Conservation (phyloP, 2,797 vertebrate species). For the Gobionotothen gibberifrons region DNA sequence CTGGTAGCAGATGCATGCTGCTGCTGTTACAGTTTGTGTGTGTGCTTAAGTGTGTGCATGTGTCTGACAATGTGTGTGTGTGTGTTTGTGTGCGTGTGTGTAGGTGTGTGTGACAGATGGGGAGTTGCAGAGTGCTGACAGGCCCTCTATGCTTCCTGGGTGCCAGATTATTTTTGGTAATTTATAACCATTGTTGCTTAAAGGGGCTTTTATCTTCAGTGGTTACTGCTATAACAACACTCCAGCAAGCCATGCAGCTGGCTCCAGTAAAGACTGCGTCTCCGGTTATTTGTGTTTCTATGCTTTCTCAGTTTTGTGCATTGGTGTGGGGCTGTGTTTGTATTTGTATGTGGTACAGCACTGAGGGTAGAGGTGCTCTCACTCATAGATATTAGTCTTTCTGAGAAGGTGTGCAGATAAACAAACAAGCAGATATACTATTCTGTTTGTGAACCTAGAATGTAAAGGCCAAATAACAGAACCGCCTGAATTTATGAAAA, state of each 20-base stretch:
- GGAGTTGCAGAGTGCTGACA: constrained; percentile 80
- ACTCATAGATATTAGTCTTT: constrained; percentile 42
- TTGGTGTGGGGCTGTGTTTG: constrained; percentile 29
- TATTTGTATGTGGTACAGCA: constrained; percentile 27
- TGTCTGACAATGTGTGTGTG: constrained; percentile 21
- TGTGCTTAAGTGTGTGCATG: constrained; percentile 38
- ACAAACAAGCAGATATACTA: constrained; percentile 37
- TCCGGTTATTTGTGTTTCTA: constrained; percentile 42
- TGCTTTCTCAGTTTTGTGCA: constrained; percentile 31
- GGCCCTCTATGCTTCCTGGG: constrained; percentile 77
- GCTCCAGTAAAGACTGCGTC: constrained; percentile 29
- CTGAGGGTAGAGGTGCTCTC: constrained; percentile 15
- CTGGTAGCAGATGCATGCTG: constrained; percentile 56
- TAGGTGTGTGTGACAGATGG: constrained; percentile 79
- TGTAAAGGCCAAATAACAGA: constrained; percentile 13
- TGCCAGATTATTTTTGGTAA: constrained; percentile 85
- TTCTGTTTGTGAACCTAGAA: constrained; percentile 21
- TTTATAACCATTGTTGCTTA: constrained; percentile 83
- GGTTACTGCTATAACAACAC: constrained; percentile 56
- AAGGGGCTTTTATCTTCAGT: constrained; percentile 73
- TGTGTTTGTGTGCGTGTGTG: constrained; percentile 19
- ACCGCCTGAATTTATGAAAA: constrained; percentile 13
- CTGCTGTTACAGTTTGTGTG: constrained; percentile 54
- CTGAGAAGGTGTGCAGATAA: constrained; percentile 33
- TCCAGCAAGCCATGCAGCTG: constrained; percentile 39